These are phyloP conservation scores for Tenualosa thibaudeaui DNA, from an alignment of 2,797 vertebrate genomes.

Conservation along the genomic window DNA sequence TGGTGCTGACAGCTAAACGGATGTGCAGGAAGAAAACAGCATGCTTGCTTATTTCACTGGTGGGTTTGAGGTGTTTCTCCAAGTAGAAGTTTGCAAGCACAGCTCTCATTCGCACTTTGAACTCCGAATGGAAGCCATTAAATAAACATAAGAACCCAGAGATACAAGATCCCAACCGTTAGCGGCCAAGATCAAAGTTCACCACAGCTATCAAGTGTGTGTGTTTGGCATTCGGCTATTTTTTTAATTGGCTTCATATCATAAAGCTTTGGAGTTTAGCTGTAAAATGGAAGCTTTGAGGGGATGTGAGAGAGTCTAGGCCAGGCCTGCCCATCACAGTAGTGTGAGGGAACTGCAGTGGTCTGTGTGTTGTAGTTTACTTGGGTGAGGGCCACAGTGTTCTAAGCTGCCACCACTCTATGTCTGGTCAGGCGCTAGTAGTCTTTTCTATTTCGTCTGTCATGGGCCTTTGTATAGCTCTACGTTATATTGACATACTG, in stretches of 20 bases:
- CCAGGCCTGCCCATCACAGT: not conserved
- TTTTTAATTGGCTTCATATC: constrained; percentile 50
- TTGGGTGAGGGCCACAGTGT: too few species aligned
- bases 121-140: constrained; percentile 50
- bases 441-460: too few species aligned
- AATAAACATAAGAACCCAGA: constrained; percentile 65
- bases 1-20: constrained; percentile 31
- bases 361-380: too few species aligned
- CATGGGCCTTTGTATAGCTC: too few species aligned
- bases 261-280: constrained; percentile 36
- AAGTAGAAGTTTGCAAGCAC: constrained; percentile 21
- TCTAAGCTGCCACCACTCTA: too few species aligned
- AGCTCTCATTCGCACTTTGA: constrained; percentile 50
- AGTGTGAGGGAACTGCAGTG: not conserved
- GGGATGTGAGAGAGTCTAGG: not conserved
- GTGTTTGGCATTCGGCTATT: constrained; percentile 55
- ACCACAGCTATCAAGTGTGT: constrained; percentile 43
- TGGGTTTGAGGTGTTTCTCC: not conserved
- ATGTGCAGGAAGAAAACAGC: constrained; percentile 16
- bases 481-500: too few species aligned
- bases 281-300: not conserved
- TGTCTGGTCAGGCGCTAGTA: too few species aligned
- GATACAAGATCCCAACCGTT: constrained; percentile 43
- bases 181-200: constrained; percentile 50
- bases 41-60: not conserved